Percentiles rank a stretch among this genome's conserved stretches.
phyloP scores from a whole-genome alignment of 2,888 invertebrate species.

The Metacarcinus magister region DNA sequence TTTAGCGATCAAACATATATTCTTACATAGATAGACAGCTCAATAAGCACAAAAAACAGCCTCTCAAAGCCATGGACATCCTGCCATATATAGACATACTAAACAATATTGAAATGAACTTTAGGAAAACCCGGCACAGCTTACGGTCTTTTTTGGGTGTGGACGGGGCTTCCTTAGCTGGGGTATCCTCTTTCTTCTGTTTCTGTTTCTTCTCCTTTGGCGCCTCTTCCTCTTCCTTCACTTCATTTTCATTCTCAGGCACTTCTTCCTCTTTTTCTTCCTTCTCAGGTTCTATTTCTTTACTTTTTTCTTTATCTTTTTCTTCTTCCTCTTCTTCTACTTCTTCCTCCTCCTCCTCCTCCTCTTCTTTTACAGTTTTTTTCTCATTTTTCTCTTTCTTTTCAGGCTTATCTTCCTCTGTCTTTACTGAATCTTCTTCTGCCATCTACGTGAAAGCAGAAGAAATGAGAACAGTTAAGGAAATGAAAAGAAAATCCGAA shows the following conservation, averaged over 20 bases:
- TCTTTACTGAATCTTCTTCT: slow-evolving; percentile 28
- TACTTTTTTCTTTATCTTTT: background rate
- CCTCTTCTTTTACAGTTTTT: slow-evolving; percentile 5
- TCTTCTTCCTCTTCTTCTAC: background rate
- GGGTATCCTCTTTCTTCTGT: slow-evolving; percentile 29
- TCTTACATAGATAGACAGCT: too few species aligned
- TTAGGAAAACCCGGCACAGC: background rate
- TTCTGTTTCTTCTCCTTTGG: background rate
- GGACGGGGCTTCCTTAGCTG: background rate
- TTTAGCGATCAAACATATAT: too few species aligned
- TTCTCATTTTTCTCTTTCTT: slow-evolving; percentile 34
- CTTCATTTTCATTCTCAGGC: background rate
- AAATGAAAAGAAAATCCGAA: background rate
- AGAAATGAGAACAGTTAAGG: background rate
- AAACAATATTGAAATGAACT: too few species aligned
- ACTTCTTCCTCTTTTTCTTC: slow-evolving; percentile 41
- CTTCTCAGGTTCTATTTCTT: background rate
- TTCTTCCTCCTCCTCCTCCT: slow-evolving; percentile 31
- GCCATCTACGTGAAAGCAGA: background rate
- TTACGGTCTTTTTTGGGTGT: slow-evolving; percentile 55
- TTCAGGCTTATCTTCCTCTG: slow-evolving; percentile 9
- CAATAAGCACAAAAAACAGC: too few species aligned
- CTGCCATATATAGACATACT: too few species aligned
- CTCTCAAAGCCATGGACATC: too few species aligned
- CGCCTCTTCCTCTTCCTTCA: slow-evolving; percentile 9